Evolutionary conservation across 2,888 invertebrate species (phyloP).

Genomic region (Urechis unicinctus): DNA sequence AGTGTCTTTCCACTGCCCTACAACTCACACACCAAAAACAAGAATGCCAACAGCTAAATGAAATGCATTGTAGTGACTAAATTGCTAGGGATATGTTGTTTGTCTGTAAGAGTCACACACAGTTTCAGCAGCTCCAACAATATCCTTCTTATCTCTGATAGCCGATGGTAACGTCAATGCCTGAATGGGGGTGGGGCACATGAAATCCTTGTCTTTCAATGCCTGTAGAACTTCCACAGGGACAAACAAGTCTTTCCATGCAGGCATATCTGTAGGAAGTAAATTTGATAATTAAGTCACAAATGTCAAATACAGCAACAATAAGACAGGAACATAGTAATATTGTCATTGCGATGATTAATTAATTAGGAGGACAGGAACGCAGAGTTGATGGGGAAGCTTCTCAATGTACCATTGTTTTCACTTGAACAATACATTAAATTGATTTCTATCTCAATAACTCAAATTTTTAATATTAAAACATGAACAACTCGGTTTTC

Average conservation of each 20-base stretch:
- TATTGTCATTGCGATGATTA: too few species aligned
- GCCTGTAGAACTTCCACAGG: slow-evolving; percentile 66
- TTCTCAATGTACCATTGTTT: too few species aligned
- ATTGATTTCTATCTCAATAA: too few species aligned
- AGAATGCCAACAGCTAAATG: background rate
- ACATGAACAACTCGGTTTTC: too few species aligned
- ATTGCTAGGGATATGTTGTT: too few species aligned
- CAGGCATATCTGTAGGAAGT: slow-evolving; percentile 42
- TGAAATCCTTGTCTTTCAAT: slow-evolving; percentile 69
- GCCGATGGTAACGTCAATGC: slow-evolving; percentile 41
- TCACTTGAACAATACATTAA: too few species aligned
- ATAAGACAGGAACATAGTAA: too few species aligned
- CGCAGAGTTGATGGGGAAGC: too few species aligned
- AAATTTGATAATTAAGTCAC: too few species aligned
- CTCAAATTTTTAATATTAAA: too few species aligned
- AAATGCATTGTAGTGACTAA: background rate
- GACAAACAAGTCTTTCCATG: slow-evolving; percentile 56
- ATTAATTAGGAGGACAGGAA: too few species aligned
- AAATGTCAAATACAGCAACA: too few species aligned
- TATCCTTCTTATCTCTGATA: slow-evolving; percentile 70
- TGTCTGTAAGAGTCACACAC: slow-evolving; percentile 32
- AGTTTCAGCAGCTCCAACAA: slow-evolving; percentile 97
- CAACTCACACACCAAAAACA: slow-evolving; percentile 6
- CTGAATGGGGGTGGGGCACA: slow-evolving; percentile 84
- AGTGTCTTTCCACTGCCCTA: slow-evolving; percentile 95